These are phyloP conservation scores for Notothenia coriiceps DNA, from an alignment of 2,113 vertebrate species.

Conservation along the genomic window DNA sequence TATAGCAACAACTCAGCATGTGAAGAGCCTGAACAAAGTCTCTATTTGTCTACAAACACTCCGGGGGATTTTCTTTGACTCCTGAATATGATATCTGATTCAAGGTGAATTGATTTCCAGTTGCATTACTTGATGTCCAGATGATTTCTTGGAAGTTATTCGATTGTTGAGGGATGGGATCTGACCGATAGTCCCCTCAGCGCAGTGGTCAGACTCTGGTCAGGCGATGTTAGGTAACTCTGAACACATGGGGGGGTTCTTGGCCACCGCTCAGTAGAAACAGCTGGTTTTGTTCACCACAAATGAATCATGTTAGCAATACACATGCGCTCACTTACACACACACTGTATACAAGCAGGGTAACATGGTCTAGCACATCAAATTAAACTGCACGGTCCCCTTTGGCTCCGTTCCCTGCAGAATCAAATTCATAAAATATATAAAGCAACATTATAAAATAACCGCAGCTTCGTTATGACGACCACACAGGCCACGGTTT, in stretches of 20 bases:
- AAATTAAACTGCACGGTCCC: conserved; percentile 56
- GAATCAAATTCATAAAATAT: conserved; percentile 70
- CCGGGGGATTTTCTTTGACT: background rate
- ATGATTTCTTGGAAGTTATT: conserved; percentile 10
- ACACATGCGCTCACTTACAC: conserved; percentile 62
- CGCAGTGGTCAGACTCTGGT: conserved; percentile 52
- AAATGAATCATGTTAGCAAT: conserved; percentile 67
- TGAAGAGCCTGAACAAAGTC: background rate
- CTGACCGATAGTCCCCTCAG: conserved; percentile 48
- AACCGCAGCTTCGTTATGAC: conserved; percentile 73
- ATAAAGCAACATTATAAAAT: conserved; percentile 71
- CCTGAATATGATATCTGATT: conserved; percentile 2
- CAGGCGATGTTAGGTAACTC: conserved; percentile 57
- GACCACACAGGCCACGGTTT: conserved; percentile 69
- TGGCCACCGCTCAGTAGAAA: conserved; percentile 75
- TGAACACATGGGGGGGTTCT: conserved; percentile 42
- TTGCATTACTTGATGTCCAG: conserved; percentile 1
- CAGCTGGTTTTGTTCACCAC: conserved; percentile 80
- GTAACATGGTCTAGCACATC: conserved; percentile 48
- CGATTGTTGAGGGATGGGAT: conserved; percentile 13
- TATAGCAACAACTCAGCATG: no score
- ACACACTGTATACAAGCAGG: conserved; percentile 42
- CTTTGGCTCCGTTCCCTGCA: conserved; percentile 58
- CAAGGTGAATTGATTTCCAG: background rate
- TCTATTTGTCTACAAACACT: background rate